These are phyloP conservation scores for Limanda limanda DNA, from an alignment of 2,113 vertebrate genomes.

Conservation along the genomic window DNA sequence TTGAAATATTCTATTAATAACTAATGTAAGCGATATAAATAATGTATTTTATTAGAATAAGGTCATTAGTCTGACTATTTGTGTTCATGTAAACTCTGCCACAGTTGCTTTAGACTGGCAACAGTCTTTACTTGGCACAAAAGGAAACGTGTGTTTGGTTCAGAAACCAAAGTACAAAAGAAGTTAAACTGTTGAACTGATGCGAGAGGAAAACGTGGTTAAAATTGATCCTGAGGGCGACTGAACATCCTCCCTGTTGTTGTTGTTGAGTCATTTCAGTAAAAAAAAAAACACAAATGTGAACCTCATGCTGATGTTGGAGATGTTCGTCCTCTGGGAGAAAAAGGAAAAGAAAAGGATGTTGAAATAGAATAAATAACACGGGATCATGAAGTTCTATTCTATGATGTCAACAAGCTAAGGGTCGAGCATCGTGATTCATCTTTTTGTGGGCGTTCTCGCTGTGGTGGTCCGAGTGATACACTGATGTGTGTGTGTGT, in stretches of 20 bases:
- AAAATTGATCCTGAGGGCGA: background rate
- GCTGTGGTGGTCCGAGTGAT: background rate
- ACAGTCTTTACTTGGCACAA: too few relatives aligned
- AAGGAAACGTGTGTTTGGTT: background rate
- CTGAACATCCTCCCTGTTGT: background rate
- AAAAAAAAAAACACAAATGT: background rate
- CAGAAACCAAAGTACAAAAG: background rate
- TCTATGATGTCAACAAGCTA: background rate
- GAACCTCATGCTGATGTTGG: background rate
- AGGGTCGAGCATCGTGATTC: background rate
- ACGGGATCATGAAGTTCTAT: background rate
- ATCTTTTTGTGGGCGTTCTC: background rate
- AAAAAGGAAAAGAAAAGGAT: background rate
- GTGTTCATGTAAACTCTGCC: too few relatives aligned
- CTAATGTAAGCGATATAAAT: too few relatives aligned
- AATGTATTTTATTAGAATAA: too few relatives aligned
- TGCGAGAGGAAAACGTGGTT: background rate
- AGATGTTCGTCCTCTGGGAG: background rate
- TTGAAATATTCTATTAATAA: too few relatives aligned
- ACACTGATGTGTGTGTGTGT: background rate
- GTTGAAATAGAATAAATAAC: background rate
- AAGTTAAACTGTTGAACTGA: too few relatives aligned
- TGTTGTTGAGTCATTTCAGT: background rate
- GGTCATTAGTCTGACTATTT: too few relatives aligned
- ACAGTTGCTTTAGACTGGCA: too few relatives aligned